These are phyloP conservation scores for Rhea pennata DNA, from an alignment of 2,113 vertebrate genomes.

Conservation along the genomic window DNA sequence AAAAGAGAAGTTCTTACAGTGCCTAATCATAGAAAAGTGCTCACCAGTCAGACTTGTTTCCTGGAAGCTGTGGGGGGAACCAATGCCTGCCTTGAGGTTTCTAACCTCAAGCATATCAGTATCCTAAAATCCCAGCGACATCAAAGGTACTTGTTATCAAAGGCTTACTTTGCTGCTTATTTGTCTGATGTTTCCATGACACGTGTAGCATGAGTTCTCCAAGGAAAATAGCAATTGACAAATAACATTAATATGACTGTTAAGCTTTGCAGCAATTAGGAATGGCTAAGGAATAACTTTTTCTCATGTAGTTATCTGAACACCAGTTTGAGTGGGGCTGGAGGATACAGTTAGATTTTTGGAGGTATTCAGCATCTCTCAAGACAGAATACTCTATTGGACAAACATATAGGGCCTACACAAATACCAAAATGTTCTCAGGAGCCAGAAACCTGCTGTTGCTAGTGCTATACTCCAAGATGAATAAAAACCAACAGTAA, in stretches of 20 bases:
- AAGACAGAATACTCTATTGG: background rate
- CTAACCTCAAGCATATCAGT: background rate
- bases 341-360: background rate
- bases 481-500: rapidly evolving
- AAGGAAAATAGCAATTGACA: background rate
- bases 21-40: background rate
- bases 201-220: background rate
- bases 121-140: background rate
- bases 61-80: background rate
- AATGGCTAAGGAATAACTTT: background rate
- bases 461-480: background rate
- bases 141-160: background rate
- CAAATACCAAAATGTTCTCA: background rate
- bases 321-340: background rate
- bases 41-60: background rate
- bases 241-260: background rate
- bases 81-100: background rate
- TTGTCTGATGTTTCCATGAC: background rate
- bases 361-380: background rate
- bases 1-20: background rate
- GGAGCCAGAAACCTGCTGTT: background rate
- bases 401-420: background rate
- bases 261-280: background rate
- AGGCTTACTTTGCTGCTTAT: background rate
- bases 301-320: background rate